Conservation (phyloP, 92 coral and sea anemone species). For the Zoanthus gigantus region DNA sequence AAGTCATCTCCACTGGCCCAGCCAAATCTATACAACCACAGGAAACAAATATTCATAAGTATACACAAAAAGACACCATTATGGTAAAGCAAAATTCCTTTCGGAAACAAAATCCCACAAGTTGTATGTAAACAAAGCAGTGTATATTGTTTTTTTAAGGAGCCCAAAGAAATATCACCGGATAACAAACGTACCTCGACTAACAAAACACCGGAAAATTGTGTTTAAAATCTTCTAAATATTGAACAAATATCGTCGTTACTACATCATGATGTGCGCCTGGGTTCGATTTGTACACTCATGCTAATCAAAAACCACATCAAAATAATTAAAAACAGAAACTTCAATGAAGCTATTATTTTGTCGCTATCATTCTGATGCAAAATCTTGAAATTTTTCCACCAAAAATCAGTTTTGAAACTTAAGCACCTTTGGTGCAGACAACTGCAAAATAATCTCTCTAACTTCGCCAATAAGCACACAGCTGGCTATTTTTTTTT, state of each 20-base stretch:
- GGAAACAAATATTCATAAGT: constrained; percentile 59
- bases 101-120: constrained; percentile 55
- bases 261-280: constrained; percentile 83
- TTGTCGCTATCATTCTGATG: constrained; percentile 37
- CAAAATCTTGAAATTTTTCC: constrained; percentile 22
- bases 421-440: constrained; percentile 37
- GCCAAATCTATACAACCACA: constrained; percentile 43
- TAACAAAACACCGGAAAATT: constrained; percentile 78
- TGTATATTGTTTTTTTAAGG: constrained; percentile 18
- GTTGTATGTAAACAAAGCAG: constrained; percentile 44
- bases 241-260: constrained; percentile 76
- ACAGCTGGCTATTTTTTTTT: constrained; percentile 47
- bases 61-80: constrained; percentile 48
- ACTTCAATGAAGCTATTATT: constrained; percentile 65
- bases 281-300: constrained; percentile 69
- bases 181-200: constrained; percentile 73
- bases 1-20: constrained; percentile 79
- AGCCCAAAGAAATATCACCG: constrained; percentile 27
- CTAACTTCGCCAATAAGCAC: constrained; percentile 33
- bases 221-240: constrained; percentile 63
- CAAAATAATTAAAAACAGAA: constrained; percentile 81
- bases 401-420: not conserved
- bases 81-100: constrained; percentile 58
- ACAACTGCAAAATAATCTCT: constrained; percentile 39
- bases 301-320: constrained; percentile 85